phyloP scores from a whole-genome alignment of 2,888 invertebrate species.

The Coleophora flavipennella region DNA sequence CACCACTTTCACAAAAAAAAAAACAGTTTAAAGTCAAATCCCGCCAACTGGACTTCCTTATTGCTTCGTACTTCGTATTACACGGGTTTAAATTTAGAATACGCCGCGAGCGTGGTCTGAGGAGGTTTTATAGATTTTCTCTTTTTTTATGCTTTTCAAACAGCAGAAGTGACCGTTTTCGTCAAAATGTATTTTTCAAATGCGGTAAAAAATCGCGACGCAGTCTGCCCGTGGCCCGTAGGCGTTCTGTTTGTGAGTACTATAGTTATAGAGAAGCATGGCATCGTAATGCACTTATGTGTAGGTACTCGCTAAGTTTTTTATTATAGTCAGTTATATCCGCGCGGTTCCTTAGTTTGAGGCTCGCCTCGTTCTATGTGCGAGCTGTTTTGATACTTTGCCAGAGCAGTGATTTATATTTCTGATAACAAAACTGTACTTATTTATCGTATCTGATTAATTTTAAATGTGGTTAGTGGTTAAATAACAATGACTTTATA shows the following conservation, averaged over 20 bases:
- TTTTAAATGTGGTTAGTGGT: too few species aligned
- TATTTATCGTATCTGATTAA: too few species aligned
- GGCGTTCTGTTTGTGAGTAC: slow-evolving; percentile 57
- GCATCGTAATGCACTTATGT: slow-evolving; percentile 69
- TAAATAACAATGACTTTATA: too few species aligned
- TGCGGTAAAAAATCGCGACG: slow-evolving; percentile 66
- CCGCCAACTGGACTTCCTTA: slow-evolving; percentile 11
- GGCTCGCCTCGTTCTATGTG: slow-evolving; percentile 26
- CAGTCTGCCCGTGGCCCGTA: slow-evolving; percentile 49
- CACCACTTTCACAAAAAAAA: slow-evolving; percentile 17
- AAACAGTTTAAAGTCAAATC: slow-evolving; percentile 3
- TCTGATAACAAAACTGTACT: too few species aligned
- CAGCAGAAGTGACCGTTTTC: slow-evolving; percentile 62
- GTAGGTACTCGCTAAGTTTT: slow-evolving; percentile 66
- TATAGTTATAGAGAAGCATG: slow-evolving; percentile 53
- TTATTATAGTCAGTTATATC: slow-evolving; percentile 67
- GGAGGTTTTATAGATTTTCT: slow-evolving; percentile 9
- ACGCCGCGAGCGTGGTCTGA: not conserved
- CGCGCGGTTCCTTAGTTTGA: slow-evolving; percentile 60
- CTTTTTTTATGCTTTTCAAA: slow-evolving; percentile 24
- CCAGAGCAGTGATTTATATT: not conserved
- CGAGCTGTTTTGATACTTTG: slow-evolving; percentile 48
- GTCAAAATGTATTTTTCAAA: slow-evolving; percentile 72
- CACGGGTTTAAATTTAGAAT: slow-evolving; percentile 10
- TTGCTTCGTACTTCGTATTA: slow-evolving; percentile 21